Base-by-base conservation (phyloP, 2,113 vertebrate genomes). In the Chloroceryle aenea region DNA sequence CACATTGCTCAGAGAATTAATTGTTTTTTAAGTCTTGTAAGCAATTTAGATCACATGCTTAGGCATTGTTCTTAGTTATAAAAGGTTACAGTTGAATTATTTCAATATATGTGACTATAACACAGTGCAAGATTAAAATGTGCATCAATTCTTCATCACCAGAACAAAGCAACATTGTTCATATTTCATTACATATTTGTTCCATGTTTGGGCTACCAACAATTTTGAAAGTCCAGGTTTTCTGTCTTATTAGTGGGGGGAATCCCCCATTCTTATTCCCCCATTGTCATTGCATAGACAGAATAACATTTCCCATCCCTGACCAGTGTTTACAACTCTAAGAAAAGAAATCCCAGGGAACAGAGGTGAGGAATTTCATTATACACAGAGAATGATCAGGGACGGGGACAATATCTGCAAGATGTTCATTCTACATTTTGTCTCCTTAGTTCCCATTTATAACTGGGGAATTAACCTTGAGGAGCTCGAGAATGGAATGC, bases 11-110 rank as follows among this genome's bases (percentile, higher is more conserved):
- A 40, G 42, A 29, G 17, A 74, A 56, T 8, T 58, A 98, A 98
- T 98, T 90, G 89, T 94, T 96, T 97, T 97, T 96, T 66, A 97
- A 97, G 83, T 97, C 89, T 82, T 97, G 58, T 77, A 97, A 97
- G 92, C 43, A 95, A 58, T 94, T 73, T 45, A n/a, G 34, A 91
- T 95, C 86, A 93, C 91, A 93, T n/a, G 95, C 42, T 53, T 21
- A 68, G 86, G 78, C 86, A 93, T 97, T 96, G 91, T 94, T 97
- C 88, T 97, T 96, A 97, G 97, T 97, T 97, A 97, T 80, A 96
- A 96, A 97, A 94, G 69, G 79, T 92, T 94, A 87, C 93, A 90
- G 86, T 87, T 95, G 66, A 97, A 76, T 95, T 97, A 55, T 47
- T 97, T 95, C 85, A 90, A 40, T 95, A 91, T 77, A 94, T 76